Evolutionary conservation across 2,797 vertebrate species (phyloP), one percentile per base, ranked within the genome.

Genomic region (Martes flavigula): DNA sequence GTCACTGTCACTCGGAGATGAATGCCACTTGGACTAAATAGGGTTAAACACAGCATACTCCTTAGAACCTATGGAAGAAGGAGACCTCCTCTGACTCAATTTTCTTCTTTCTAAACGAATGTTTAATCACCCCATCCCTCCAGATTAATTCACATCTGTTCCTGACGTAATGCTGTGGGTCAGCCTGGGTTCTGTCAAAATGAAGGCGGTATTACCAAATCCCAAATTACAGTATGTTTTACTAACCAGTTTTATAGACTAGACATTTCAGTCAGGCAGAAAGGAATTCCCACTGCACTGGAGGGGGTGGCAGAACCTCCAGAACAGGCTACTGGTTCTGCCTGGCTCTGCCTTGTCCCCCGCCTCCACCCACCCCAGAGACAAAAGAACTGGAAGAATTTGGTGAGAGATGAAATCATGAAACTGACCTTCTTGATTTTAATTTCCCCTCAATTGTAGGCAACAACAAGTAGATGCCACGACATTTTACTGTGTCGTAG

Each of bases 181-280:
- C 96, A 97, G 95, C 94, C 97, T 98, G 97, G 96, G 91, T 96
- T 98, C 98, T 98, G 96, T 98, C 98, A 98, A 97, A 98, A 97
- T 96, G 98, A 98, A 97, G 92, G 60, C 72, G 0, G 43, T 89
- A 96, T 98, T 98, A 98, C 97, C 92, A 98, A 98, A 97, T 98
- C 90, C 95, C 90, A 96, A 98, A 98, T 98, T 98, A 97, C 94
- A 95, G 95, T 96, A 91, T 98, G 96, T 98, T 98, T 98, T 98
- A 98, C 97, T 98, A 98, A 97, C 97, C 81, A 2, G 89, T 97
- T 97, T 98, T 98, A 98, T 97, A 97, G 97, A 98, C 95, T 98
- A 98, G 97, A 97, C 96, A 88, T 97, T 98, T 97, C 94, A 94
- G 58, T 97, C 86, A 87, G 87, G 97, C 96, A 97, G 95, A 97